Conservation (phyloP, 1,140 invertebrate species). For the Drosophila hydei region DNA sequence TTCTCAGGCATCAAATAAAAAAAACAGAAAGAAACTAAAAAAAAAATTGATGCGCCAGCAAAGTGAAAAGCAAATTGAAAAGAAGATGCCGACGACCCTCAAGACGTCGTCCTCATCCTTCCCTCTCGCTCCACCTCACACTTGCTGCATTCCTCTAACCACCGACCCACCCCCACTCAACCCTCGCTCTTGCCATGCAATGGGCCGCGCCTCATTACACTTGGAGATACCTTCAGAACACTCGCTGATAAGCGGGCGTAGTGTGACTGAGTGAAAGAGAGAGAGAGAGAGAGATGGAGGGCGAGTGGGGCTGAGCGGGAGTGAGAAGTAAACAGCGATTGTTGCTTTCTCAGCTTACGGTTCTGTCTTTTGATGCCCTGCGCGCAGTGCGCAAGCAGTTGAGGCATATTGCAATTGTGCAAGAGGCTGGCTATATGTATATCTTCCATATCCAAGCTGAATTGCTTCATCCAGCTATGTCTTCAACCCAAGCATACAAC, state of each 20-base stretch:
- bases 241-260: constrained; percentile 26
- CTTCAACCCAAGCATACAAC: too few relatives aligned
- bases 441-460: too few relatives aligned
- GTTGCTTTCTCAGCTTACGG: constrained; percentile 43
- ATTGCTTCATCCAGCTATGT: too few relatives aligned
- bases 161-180: neutral
- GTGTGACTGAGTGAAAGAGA: neutral
- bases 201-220: constrained; percentile 43
- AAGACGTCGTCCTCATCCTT: neutral
- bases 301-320: neutral
- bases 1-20: constrained; percentile 22
- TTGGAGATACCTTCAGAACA: constrained; percentile 33
- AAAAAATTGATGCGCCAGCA: constrained; percentile 28
- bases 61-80: constrained; percentile 58
- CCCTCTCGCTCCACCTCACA: neutral
- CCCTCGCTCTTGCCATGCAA: neutral
- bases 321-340: constrained; percentile 12
- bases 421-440: too few relatives aligned
- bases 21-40: constrained; percentile 18
- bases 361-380: neutral
- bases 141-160: neutral
- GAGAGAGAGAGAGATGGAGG: too few relatives aligned
- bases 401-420: neutral
- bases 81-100: constrained; percentile 48
- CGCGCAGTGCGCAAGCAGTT: too few relatives aligned